These are phyloP conservation scores for Pseudotriccus pelzelni DNA, from an alignment of 2,797 vertebrate species.

Conservation along the genomic window DNA sequence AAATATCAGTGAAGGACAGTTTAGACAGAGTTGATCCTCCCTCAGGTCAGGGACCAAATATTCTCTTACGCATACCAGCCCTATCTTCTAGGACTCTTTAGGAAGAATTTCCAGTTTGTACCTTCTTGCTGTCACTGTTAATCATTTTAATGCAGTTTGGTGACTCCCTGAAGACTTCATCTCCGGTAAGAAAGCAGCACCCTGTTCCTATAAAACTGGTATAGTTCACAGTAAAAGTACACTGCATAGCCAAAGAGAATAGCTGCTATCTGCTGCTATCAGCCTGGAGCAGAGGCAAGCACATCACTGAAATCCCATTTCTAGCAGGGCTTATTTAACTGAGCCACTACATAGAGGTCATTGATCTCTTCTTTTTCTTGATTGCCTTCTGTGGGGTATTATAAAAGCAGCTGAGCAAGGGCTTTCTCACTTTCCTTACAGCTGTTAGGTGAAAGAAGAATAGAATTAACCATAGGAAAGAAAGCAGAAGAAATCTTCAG, in stretches of 20 bases:
- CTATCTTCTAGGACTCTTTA: not conserved
- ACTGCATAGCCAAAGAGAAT: not conserved
- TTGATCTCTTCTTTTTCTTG: not conserved
- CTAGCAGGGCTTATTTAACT: not conserved
- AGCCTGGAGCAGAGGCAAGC: not conserved
- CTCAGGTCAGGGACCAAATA: not conserved
- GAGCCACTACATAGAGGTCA: not conserved
- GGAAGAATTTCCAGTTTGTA: not conserved
- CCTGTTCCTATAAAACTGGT: not conserved
- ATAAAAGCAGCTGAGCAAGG: not conserved
- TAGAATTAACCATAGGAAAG: not conserved
- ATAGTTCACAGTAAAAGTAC: not conserved
- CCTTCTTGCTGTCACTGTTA: not conserved
- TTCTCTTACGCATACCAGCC: not conserved
- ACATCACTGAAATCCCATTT: not conserved
- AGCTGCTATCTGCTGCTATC: not conserved
- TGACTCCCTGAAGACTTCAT: not conserved
- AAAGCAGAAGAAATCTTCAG: not conserved
- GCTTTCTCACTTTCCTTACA: not conserved
- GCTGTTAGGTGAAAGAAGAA: not conserved
- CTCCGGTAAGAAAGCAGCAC: not conserved
- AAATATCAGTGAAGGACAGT: not conserved
- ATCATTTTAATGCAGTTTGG: not conserved
- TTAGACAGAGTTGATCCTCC: not conserved
- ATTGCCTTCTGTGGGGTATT: not conserved